Percentiles rank a stretch among this genome's conserved stretches.
phyloP scores from a whole-genome alignment of 2,113 vertebrate genomes.

The Corythoichthys intestinalis region DNA sequence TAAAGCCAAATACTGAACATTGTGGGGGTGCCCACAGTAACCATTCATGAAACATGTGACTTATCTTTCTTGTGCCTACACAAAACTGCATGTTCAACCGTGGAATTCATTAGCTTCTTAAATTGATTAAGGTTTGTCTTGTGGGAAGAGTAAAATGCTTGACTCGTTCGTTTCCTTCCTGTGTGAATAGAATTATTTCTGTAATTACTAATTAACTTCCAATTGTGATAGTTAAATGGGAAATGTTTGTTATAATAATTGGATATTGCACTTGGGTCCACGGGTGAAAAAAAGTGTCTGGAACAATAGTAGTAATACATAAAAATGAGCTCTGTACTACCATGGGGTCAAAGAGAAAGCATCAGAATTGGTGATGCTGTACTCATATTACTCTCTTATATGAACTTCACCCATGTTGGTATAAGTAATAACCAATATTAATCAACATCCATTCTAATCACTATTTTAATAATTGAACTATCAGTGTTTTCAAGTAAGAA shows the following conservation, averaged over 20 bases:
- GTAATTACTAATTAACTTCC: background rate
- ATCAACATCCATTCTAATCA: slow-evolving; percentile 45
- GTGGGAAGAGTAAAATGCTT: background rate
- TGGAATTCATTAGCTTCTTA: background rate
- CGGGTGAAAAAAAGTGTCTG: background rate
- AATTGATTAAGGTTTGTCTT: background rate
- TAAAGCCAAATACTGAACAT: too few relatives aligned
- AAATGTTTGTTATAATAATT: background rate
- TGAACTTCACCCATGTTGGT: slow-evolving; percentile 11
- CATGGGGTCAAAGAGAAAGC: background rate
- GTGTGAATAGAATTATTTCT: background rate
- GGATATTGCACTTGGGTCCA: background rate
- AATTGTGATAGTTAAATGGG: background rate
- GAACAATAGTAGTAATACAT: background rate
- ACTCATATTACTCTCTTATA: background rate
- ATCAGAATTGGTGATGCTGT: slow-evolving; percentile 3
- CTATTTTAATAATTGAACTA: slow-evolving; percentile 46
- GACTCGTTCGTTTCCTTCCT: background rate
- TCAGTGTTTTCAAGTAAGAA: slow-evolving; percentile 20
- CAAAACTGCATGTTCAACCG: too few relatives aligned
- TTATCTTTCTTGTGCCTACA: too few relatives aligned
- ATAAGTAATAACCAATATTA: slow-evolving; percentile 27
- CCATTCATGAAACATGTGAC: too few relatives aligned
- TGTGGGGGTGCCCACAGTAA: too few relatives aligned
- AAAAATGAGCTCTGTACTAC: background rate